phyloP scores from a whole-genome alignment of 2,113 vertebrate species.

The Gymnarchus niloticus region DNA sequence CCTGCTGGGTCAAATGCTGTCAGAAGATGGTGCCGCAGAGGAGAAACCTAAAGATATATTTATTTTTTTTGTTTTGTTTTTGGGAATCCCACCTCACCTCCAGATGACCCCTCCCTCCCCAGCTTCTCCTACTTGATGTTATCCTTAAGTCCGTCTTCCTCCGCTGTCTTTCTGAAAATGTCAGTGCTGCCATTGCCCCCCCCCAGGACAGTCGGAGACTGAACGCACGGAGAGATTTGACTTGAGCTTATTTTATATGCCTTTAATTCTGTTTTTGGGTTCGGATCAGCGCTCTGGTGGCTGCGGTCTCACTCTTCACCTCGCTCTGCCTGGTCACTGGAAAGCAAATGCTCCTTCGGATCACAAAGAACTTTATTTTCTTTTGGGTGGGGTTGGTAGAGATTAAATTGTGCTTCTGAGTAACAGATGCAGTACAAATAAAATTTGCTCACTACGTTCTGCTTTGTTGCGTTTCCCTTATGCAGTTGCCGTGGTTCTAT shows the following conservation, averaged over 20 bases:
- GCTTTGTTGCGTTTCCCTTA: background rate
- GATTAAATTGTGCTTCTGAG: constrained; percentile 59
- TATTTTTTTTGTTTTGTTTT: background rate
- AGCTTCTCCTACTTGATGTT: background rate
- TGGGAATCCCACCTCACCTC: background rate
- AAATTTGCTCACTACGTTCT: constrained; percentile 35
- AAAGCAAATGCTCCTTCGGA: constrained; percentile 50
- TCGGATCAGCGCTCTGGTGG: constrained; percentile 45
- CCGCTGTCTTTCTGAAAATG: background rate
- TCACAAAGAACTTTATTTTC: constrained; percentile 41
- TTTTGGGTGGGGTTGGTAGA: constrained; percentile 54
- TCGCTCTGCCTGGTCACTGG: constrained; percentile 43
- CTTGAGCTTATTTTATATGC: constrained; percentile 26
- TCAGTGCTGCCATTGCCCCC: background rate
- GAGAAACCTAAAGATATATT: background rate
- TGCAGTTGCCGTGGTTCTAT: background rate
- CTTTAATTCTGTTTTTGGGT: constrained; percentile 25
- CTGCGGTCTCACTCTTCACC: constrained; percentile 50
- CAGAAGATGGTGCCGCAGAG: background rate
- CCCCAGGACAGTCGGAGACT: background rate
- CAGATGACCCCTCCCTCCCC: background rate
- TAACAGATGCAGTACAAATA: constrained; percentile 59
- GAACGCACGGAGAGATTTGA: background rate
- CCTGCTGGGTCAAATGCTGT: constrained; percentile 9
- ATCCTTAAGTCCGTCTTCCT: background rate